Evolutionary conservation across 2,797 vertebrate species (phyloP), one percentile per base, ranked within the genome.

Genomic region (Enteromius mattozi): DNA sequence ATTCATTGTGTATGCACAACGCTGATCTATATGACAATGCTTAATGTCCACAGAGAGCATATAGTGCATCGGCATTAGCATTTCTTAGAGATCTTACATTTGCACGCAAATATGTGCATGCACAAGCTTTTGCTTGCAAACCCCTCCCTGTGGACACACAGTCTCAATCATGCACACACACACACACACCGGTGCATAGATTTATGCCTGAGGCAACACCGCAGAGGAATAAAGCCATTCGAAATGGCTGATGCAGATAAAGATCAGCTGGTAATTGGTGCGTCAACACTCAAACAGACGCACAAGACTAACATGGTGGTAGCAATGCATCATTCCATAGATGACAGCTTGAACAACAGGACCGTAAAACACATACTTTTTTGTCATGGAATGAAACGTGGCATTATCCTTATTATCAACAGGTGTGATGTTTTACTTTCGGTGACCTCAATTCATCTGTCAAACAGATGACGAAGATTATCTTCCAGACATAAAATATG

Each of bases 1-100:
- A 68, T 72, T 86, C 61, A 69, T 80, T 63, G 10, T 76, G 37
- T 76, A 83, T 68, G 63, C 71, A 76, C 70, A 59, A 59, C 76
- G 0, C 17, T 56, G 47, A 61, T 78, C 35, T 35, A 33, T 45
- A 85, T 75, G 74, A 70, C 80, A 79, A 71, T 74, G 33, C 6
- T 27, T 51, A 68, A 71, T 24, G 47, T 65, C 83, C 82, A 82
- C 13, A 70, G 66, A 81, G 74, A 81, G 82, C 21, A 56, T 17
- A 76, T 37, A 45, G 47, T 8, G 33, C 35, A 75, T 82, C 54
- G 33, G 1, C 72, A 66, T 77, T 77, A 68, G 45, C 45, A 77
- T 83, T 77, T 83, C 81, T 56, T 6, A 68, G 40, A 42, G 16
- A 83, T 51, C 61, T 30, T 75, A 72, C 63, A 68, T 24, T 16